These are phyloP conservation scores for Peromyscus maniculatus DNA, from an alignment of 2,113 vertebrate genomes.

Conservation along the genomic window DNA sequence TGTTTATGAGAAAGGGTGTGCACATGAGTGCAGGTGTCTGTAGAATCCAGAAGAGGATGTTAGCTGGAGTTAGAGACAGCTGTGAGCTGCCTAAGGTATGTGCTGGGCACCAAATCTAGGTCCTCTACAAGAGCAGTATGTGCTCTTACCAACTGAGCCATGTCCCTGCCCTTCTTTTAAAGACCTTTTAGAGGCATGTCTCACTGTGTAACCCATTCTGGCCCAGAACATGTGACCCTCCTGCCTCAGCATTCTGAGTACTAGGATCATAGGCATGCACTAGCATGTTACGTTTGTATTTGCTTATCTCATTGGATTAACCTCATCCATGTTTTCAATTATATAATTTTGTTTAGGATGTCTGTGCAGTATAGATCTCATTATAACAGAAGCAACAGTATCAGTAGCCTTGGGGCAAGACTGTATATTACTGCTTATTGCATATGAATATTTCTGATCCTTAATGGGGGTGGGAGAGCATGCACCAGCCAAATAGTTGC, in stretches of 20 bases:
- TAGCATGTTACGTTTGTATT: neutral
- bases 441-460: conserved; percentile 6
- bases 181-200: neutral
- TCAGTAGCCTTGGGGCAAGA: neutral
- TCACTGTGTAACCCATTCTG: neutral
- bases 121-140: neutral
- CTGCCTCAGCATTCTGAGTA: neutral
- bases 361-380: neutral
- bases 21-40: neutral
- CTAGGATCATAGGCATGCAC: neutral
- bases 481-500: neutral
- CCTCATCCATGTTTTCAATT: neutral
- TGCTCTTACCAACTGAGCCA: neutral
- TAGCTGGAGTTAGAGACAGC: too few species aligned
- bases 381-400: neutral
- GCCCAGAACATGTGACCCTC: neutral
- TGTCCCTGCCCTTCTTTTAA: neutral
- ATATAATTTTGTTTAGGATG: conserved; percentile 26
- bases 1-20: neutral
- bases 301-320: neutral
- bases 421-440: neutral
- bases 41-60: neutral
- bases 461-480: neutral
- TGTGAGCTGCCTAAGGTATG: neutral
- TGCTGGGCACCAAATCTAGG: neutral